These are phyloP conservation scores for Prionace glauca DNA, from an alignment of 2,797 vertebrate species.

Conservation along the genomic window DNA sequence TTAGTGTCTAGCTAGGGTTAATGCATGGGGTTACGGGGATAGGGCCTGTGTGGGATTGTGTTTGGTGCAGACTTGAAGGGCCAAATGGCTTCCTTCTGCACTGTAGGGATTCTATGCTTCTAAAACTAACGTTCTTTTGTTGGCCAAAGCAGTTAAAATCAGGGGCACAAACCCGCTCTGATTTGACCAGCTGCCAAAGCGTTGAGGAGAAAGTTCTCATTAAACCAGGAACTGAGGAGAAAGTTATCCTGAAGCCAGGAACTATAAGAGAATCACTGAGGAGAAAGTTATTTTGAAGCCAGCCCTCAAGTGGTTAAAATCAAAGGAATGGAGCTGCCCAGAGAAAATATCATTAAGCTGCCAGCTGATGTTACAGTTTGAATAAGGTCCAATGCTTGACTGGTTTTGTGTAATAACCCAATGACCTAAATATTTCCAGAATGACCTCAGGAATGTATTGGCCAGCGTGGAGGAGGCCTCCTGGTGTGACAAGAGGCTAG, in stretches of 20 bases:
- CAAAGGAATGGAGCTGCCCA: neutral
- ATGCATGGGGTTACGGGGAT: too few relatives aligned
- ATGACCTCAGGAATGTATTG: slow-evolving; percentile 28
- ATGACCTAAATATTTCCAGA: slow-evolving; percentile 34
- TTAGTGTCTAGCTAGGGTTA: too few relatives aligned
- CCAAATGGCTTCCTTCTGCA: too few relatives aligned
- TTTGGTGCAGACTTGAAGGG: too few relatives aligned
- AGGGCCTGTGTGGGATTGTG: too few relatives aligned
- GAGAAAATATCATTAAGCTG: slow-evolving; percentile 15
- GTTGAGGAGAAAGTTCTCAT: neutral
- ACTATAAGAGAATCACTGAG: neutral
- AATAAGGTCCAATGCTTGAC: slow-evolving; percentile 17
- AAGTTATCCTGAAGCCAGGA: neutral
- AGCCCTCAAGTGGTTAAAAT: neutral
- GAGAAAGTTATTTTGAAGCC: neutral
- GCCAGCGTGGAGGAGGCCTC: neutral
- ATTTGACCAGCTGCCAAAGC: neutral
- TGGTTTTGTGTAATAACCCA: neutral
- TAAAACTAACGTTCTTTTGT: neutral
- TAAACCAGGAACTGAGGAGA: neutral
- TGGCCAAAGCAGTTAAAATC: neutral
- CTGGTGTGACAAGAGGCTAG: neutral
- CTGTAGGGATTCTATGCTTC: too few relatives aligned
- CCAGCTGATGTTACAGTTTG: slow-evolving; percentile 13
- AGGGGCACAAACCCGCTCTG: neutral